phyloP scores from a whole-genome alignment of 1,140 invertebrate genomes.

The Brachionus angularis region DNA sequence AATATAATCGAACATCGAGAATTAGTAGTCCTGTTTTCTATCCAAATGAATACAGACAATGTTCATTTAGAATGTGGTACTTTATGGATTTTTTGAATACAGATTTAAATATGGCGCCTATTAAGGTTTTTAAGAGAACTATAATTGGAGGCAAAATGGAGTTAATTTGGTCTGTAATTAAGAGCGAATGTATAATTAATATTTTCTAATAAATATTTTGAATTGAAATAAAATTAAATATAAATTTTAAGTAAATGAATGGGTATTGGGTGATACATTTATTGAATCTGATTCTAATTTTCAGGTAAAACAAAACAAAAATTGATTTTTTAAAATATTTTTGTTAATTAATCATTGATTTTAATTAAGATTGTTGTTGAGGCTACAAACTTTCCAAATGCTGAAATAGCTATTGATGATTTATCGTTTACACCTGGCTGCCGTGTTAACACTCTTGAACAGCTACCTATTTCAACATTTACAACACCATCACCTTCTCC shows the following conservation, averaged over 20 bases:
- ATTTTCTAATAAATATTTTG: slow-evolving; percentile 17
- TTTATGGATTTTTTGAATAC: background rate
- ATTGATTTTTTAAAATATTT: too few species aligned
- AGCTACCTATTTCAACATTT: slow-evolving; percentile 28
- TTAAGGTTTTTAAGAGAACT: slow-evolving; percentile 16
- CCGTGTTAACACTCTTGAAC: slow-evolving; percentile 5
- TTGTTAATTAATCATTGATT: too few species aligned
- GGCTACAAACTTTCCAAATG: background rate
- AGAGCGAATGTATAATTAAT: too few species aligned
- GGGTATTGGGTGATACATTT: slow-evolving; percentile 21
- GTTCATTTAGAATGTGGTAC: slow-evolving; percentile 43
- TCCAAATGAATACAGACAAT: background rate
- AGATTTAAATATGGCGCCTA: background rate
- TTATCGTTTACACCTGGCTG: slow-evolving; percentile 50
- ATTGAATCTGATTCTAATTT: slow-evolving; percentile 13
- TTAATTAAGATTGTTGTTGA: slow-evolving; percentile 29
- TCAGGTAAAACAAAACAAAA: too few species aligned
- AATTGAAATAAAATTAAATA: too few species aligned
- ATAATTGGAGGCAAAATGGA: background rate
- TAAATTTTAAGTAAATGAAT: slow-evolving; percentile 22
- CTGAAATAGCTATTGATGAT: slow-evolving; percentile 51
- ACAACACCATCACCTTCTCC: slow-evolving; percentile 6
- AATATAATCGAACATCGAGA: background rate
- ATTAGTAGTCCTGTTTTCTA: slow-evolving; percentile 32
- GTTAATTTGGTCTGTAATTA: slow-evolving; percentile 12